Evolutionary conservation across 2,888 invertebrate genomes (phyloP).

Genomic region (Laothoe populi): DNA sequence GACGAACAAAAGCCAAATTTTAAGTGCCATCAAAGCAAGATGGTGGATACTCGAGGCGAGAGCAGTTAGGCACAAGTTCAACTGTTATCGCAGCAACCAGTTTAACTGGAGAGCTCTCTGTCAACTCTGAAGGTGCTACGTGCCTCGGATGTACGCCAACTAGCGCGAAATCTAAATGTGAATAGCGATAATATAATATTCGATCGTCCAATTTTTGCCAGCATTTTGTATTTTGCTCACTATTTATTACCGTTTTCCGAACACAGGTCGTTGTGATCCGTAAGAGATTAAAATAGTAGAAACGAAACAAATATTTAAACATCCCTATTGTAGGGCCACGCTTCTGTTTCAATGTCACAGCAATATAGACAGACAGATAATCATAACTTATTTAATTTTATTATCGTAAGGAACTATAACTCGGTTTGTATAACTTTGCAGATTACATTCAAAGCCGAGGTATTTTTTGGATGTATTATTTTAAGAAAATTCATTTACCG

Average conservation of each 20-base stretch:
- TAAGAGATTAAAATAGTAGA: no score
- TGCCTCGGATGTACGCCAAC: conserved; percentile 73
- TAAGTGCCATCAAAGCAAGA: conserved; percentile 62
- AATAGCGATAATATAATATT: conserved; percentile 30
- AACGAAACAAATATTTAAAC: no score
- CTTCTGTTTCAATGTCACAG: background rate
- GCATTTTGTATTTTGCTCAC: no score
- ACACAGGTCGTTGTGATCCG: no score
- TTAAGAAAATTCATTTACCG: conserved; percentile 18
- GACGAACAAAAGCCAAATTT: conserved; percentile 58
- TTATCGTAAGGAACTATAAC: background rate
- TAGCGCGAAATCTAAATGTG: conserved; percentile 38
- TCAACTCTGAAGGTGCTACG: conserved; percentile 58
- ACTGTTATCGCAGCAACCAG: conserved; percentile 57
- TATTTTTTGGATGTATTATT: conserved; percentile 13
- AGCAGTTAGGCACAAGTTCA: conserved; percentile 72
- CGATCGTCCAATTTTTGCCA: background rate
- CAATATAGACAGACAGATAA: background rate
- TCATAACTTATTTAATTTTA: background rate
- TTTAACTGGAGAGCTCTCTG: conserved; percentile 59
- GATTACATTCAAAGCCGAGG: background rate
- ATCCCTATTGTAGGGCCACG: background rate
- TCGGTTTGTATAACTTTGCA: background rate
- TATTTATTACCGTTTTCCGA: no score
- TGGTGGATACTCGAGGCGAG: conserved; percentile 58